Evolutionary conservation across 1,140 invertebrate genomes (phyloP), one percentile per base, ranked within the genome.

Genomic region (Ruditapes philippinarum): DNA sequence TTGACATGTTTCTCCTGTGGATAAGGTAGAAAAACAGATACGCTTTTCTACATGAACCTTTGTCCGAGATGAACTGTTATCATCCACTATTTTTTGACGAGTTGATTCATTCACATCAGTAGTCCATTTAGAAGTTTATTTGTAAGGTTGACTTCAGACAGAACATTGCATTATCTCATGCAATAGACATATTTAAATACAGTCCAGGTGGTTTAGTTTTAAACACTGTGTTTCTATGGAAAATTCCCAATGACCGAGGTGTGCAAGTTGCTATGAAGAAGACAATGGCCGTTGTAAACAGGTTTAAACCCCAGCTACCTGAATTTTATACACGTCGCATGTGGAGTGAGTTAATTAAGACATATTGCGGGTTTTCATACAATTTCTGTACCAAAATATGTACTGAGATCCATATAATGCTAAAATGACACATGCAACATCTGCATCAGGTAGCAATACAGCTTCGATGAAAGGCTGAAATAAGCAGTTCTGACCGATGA

Each of bases 401-500:
- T 88, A 14, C 38, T 90, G 17, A 38, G 79, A 11, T 1, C 38
- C 36, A 87, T 90, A 22, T 90, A n/a, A 88, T 76, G 17, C 45
- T 36, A 19, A 68, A 1, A 22, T 83, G 5, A 88, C 84, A 1
- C 22, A 40, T 17, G 84, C 82, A 62, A 36, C 57, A 17, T 28
- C 65, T 25, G 12, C 51, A 33, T 1, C 51, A 33, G 78, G 68
- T 33, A 49, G 78, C 36, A 82, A 78, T 36, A 36, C 40, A 25
- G 38, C 45, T 28, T 87, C 22, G 79, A 87, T 83, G 78, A 51
- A 28, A 22, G 83, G 5, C 14, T 87, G 0, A 57, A 42, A 25
- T 31, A 65, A 38, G 78, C 81, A 7, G 11, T 90, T 33, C n/a
- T 76, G 17, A 4, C 78, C 78, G 78, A 87, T 19, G 79, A 90